Percentiles rank a stretch among this genome's conserved stretches.
These are phyloP conservation scores for Thumatha senex DNA, from an alignment of 2,888 invertebrate genomes.

Conservation along the genomic window DNA sequence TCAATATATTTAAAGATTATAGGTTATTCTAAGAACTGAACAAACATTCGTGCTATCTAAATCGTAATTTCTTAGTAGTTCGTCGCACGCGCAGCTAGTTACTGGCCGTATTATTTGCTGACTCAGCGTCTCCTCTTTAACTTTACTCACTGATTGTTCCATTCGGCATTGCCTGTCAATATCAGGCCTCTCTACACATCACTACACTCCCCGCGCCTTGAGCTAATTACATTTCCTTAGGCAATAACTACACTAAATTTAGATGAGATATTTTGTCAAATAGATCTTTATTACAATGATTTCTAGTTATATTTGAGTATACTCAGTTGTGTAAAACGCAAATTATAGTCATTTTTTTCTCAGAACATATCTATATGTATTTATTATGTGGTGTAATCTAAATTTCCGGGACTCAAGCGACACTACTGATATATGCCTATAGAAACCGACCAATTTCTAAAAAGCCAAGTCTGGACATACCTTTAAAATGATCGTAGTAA, in stretches of 20 bases:
- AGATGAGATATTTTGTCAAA: slow-evolving; percentile 19
- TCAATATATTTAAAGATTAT: background rate
- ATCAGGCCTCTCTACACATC: slow-evolving; percentile 38
- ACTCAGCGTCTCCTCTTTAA: slow-evolving; percentile 78
- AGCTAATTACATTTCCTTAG: slow-evolving; percentile 83
- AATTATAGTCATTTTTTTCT: no score
- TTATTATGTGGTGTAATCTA: no score
- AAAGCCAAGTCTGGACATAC: background rate
- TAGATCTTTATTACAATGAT: background rate
- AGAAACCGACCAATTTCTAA: no score
- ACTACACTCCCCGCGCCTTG: slow-evolving; percentile 34
- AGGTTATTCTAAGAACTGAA: slow-evolving; percentile 15
- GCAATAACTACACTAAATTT: slow-evolving; percentile 62
- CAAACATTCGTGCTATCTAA: slow-evolving; percentile 8
- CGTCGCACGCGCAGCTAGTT: slow-evolving; percentile 58
- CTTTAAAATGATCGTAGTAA: slow-evolving; percentile 12
- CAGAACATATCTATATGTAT: no score
- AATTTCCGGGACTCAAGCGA: no score
- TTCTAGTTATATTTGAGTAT: no score
- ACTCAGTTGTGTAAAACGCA: no score
- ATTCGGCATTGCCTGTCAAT: slow-evolving; percentile 78
- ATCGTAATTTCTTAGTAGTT: slow-evolving; percentile 26
- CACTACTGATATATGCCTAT: no score
- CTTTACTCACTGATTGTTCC: slow-evolving; percentile 78
- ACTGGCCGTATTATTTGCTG: slow-evolving; percentile 68